These are phyloP conservation scores for Hystrix cristata DNA, from an alignment of 2,113 vertebrate species.

Conservation along the genomic window DNA sequence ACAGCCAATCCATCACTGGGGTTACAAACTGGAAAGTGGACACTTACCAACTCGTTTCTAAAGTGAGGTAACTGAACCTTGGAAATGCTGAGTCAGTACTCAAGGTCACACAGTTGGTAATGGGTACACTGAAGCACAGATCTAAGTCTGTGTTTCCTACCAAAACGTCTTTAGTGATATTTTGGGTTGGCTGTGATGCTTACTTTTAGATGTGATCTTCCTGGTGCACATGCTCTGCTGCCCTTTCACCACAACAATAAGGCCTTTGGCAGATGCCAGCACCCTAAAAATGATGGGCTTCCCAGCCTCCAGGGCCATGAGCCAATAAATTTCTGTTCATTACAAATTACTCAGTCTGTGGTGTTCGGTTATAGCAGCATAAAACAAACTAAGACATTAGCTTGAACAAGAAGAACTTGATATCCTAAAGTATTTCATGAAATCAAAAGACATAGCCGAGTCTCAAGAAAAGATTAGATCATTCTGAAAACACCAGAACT, in stretches of 20 bases:
- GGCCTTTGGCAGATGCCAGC: fast-evolving
- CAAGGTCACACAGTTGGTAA: not conserved
- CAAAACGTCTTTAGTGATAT: not conserved
- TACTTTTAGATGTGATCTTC: not conserved
- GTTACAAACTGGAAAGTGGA: not conserved
- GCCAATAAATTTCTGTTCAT: not conserved
- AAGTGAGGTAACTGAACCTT: not conserved
- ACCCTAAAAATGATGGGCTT: not conserved
- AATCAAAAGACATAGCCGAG: not conserved
- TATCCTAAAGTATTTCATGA: not conserved
- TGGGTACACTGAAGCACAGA: too few species aligned
- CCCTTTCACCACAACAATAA: not conserved
- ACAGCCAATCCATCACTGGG: not conserved
- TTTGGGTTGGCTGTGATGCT: not conserved
- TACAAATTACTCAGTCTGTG: not conserved
- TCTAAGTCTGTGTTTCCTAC: not conserved
- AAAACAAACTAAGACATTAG: not conserved
- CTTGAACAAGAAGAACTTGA: not conserved
- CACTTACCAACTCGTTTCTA: not conserved
- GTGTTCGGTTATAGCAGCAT: not conserved
- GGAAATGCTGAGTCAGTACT: not conserved
- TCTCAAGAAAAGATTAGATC: not conserved
- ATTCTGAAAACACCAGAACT: not conserved
- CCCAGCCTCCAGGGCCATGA: not conserved
- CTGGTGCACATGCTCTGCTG: too few species aligned